phyloP scores from a whole-genome alignment of 2,888 invertebrate genomes.

The Lordiphosa andalusiaca region DNA sequence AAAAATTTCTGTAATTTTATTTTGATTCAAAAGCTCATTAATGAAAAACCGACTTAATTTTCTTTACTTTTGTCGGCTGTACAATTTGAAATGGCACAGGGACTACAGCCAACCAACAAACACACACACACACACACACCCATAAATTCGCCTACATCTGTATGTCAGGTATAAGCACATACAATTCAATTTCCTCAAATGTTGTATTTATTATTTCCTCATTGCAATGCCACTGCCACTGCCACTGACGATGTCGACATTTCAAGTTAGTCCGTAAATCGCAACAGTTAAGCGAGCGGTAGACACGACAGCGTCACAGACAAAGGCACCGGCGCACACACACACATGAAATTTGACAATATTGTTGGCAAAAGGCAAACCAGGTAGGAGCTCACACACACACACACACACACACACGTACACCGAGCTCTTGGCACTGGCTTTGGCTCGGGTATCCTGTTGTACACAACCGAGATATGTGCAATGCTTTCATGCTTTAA shows the following conservation, averaged over 20 bases:
- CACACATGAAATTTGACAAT: constrained; percentile 65
- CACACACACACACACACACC: constrained; percentile 10
- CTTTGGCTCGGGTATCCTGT: constrained; percentile 8
- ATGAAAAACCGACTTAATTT: not conserved
- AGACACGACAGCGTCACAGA: constrained; percentile 10
- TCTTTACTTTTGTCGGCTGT: constrained; percentile 39
- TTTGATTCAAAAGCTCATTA: not conserved
- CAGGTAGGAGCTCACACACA: constrained; percentile 11
- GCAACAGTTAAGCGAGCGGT: constrained; percentile 57
- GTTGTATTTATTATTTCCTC: constrained; percentile 76
- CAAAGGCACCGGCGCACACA: constrained; percentile 17
- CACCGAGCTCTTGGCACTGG: not conserved
- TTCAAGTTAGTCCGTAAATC: constrained; percentile 64
- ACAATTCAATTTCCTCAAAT: constrained; percentile 76
- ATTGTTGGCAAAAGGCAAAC: constrained; percentile 52
- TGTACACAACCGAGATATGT: constrained; percentile 17
- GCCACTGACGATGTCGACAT: constrained; percentile 36
- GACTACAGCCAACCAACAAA: not conserved
- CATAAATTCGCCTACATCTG: constrained; percentile 10
- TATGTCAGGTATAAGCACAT: constrained; percentile 46
- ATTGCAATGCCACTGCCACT: constrained; percentile 55
- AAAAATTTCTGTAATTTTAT: no score
- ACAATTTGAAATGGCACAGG: constrained; percentile 7
- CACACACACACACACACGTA: not conserved
- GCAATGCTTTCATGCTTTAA: constrained; percentile 69